phyloP scores from a whole-genome alignment of 2,888 invertebrate genomes.

The Rutpela maculata region DNA sequence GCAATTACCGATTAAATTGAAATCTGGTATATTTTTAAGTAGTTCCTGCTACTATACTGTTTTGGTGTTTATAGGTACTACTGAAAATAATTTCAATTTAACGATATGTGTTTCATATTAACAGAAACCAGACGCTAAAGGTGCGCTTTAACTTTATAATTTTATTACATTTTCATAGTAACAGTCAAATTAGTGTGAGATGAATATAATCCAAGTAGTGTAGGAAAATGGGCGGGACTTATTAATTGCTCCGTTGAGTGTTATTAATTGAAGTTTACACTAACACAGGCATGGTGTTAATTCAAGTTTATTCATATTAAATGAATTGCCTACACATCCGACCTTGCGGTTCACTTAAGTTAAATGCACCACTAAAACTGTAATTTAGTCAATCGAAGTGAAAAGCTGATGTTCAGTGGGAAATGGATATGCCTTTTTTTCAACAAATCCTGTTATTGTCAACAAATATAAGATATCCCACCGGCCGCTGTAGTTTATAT shows the following conservation, averaged over 20 bases:
- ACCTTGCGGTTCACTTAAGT: background rate
- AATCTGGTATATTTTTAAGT: background rate
- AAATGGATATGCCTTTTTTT: background rate
- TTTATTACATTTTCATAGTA: background rate
- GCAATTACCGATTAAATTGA: too few species aligned
- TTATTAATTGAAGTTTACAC: background rate
- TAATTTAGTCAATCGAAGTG: background rate
- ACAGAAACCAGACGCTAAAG: background rate
- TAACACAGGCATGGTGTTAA: background rate
- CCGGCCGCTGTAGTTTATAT: too few species aligned
- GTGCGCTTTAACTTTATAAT: background rate
- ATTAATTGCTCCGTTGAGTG: background rate
- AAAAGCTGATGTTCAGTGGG: background rate
- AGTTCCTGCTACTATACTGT: background rate
- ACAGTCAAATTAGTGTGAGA: background rate
- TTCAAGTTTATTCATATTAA: background rate
- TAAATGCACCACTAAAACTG: background rate
- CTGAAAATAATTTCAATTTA: background rate
- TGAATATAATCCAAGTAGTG: background rate
- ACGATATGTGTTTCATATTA: background rate
- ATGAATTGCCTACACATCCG: background rate
- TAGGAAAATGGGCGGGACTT: background rate
- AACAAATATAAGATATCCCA: too few species aligned
- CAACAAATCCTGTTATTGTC: too few species aligned
- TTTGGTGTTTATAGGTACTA: background rate